A percentile compares a stretch with the other conserved stretches of the same genome.
Conservation (phyloP, 2,113 vertebrate species). For the Callipepla squamata region DNA sequence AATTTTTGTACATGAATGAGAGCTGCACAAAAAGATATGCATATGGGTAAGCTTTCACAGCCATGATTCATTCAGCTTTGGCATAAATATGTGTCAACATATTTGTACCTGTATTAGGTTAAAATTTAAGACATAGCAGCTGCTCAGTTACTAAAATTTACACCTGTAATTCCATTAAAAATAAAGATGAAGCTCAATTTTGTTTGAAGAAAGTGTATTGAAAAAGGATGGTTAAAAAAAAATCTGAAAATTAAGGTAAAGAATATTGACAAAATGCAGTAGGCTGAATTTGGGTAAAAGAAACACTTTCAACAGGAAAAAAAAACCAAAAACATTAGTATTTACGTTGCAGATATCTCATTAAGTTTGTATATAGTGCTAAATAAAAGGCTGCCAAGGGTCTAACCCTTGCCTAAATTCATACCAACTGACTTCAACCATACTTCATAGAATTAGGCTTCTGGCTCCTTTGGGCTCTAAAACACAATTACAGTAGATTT, state of each 20-base stretch:
- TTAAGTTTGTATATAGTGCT: not conserved
- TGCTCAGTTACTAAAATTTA: not conserved
- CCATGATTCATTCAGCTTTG: not conserved
- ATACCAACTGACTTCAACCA: not conserved
- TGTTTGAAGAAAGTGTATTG: not conserved
- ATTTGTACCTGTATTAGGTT: not conserved
- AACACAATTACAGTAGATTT: not conserved
- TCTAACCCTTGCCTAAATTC: not conserved
- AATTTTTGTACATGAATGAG: not conserved
- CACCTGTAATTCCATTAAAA: not conserved
- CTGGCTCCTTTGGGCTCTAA: not conserved
- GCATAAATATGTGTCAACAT: not conserved
- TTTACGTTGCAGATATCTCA: not conserved
- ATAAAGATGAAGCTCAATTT: not conserved
- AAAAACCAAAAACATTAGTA: not conserved
- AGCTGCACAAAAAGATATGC: not conserved
- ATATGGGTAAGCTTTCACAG: not conserved
- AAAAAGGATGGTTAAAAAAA: not conserved
- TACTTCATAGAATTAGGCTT: not conserved
- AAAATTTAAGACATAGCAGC: not conserved
- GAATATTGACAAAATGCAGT: not conserved
- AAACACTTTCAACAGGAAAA: not conserved
- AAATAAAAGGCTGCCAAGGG: not conserved
- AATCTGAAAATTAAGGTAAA: not conserved
- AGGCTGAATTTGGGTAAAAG: not conserved